Base-by-base conservation (phyloP, 1,140 invertebrate genomes). In the Brachionus plicatilis region DNA sequence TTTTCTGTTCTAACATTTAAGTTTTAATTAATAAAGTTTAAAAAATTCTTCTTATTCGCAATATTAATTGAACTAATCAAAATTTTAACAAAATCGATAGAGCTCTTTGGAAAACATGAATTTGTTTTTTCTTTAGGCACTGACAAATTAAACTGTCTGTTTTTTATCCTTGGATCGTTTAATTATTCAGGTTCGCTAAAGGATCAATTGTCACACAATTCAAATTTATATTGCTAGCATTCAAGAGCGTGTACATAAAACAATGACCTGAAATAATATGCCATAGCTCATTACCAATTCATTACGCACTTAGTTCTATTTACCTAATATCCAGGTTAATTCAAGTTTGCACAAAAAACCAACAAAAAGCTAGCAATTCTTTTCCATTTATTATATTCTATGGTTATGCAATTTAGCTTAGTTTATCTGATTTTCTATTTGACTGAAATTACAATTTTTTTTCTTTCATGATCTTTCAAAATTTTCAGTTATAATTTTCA, bases 261-360 rank as follows among this genome's bases (percentile, higher is more conserved):
- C 53, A 68, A 68, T 68, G 66, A 68, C 66, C 66, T 41, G 29
- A 68, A 68, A 68, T 68, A 29, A 68, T 33, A 68, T 41, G 66
- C 27, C 33, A 68, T 68, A 33, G 27, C 33, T 68, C 66, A 68
- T 68, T 68, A 41, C 33, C 24, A 9, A 68, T 68, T 68, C 66
- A 68, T 68, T 37, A 33, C 33, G 14, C 27, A 33, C 53, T 33
- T 33, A 68, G 12, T 33, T 33, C 66, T 68, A 68, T 68, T 68
- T 68, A 68, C 66, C 33, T 68, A 68, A 68, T 68, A 68, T 68
- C 66, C 66, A 68, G 33, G 66, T 68, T 68, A 68, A 68, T 68
- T 68, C 33, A 33, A 41, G 27, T 68, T 68, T 68, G 20, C 17
- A 12, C 66, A 29, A 68, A 60, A 60, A 60, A 60, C 53, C 53